Evolutionary conservation across 2,797 vertebrate species (phyloP).

Genomic region (Sebastes hubbsi): DNA sequence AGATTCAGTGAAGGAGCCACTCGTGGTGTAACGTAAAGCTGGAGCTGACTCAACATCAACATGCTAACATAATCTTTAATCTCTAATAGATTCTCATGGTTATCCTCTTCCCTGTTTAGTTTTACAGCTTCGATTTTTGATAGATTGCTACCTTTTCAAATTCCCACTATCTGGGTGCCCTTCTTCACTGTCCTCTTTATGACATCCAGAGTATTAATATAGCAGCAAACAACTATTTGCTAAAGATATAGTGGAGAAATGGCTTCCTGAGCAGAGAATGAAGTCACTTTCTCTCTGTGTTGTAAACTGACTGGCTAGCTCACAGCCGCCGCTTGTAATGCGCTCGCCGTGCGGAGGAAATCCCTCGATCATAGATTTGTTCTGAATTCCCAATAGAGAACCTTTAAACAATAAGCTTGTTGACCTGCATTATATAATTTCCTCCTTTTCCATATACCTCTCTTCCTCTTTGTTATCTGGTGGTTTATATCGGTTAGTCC

Average conservation of each 20-base stretch:
- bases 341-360: background rate
- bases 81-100: too few species aligned
- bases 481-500: too few species aligned
- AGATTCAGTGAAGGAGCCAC: too few species aligned
- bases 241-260: background rate
- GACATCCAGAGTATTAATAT: background rate
- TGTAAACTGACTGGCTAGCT: background rate
- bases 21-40: too few species aligned
- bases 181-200: too few species aligned
- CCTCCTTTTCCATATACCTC: background rate
- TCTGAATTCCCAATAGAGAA: background rate
- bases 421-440: background rate
- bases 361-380: background rate
- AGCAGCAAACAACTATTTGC: background rate
- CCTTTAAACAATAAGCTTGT: background rate
- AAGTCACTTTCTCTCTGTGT: background rate
- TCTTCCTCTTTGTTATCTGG: background rate
- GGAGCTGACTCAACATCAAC: too few species aligned
- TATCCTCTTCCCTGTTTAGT: too few species aligned
- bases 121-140: too few species aligned
- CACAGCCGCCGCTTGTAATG: accelerated
- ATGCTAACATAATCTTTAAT: too few species aligned
- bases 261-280: background rate
- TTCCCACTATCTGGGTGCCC: too few species aligned
- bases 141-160: too few species aligned